These are phyloP conservation scores for Melanophora roralis DNA, from an alignment of 2,888 invertebrate species.

Conservation along the genomic window DNA sequence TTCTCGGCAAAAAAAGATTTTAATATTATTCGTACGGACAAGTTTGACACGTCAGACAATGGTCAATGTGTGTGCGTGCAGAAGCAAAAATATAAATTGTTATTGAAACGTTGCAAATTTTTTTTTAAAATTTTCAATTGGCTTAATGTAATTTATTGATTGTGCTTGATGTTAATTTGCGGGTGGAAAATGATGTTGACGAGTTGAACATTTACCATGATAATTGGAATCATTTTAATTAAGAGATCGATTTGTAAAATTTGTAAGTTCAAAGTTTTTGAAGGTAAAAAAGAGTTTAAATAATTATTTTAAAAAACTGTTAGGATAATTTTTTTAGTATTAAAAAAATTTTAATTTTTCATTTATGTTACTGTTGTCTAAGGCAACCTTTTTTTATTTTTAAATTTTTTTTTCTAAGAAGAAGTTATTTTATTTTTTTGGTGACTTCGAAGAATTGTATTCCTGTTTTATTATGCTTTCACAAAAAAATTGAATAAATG, in stretches of 20 bases:
- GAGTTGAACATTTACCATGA: not conserved
- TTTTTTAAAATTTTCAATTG: too few relatives aligned
- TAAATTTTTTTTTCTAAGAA: too few relatives aligned
- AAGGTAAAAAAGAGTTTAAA: too few relatives aligned
- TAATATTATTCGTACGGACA: conserved; percentile 4
- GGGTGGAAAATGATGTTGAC: not conserved
- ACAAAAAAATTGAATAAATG: too few relatives aligned
- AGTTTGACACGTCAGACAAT: not conserved
- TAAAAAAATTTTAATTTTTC: too few relatives aligned
- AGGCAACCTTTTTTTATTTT: too few relatives aligned
- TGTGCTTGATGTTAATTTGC: not conserved
- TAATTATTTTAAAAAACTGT: too few relatives aligned
- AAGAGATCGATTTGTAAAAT: not conserved
- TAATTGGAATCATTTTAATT: conserved; percentile 6
- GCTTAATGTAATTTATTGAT: conserved; percentile 39
- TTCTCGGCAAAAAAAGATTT: not conserved
- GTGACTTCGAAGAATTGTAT: too few relatives aligned
- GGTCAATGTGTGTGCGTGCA: not conserved
- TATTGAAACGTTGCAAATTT: conserved; percentile 45
- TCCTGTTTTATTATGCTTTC: too few relatives aligned
- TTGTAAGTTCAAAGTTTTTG: not conserved
- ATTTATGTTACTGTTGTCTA: too few relatives aligned
- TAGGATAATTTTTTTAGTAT: too few relatives aligned
- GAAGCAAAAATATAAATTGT: not conserved
- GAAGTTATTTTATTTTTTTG: too few relatives aligned